Conservation (phyloP, 2,888 invertebrate species). For the Heterodera filipjevi region DNA sequence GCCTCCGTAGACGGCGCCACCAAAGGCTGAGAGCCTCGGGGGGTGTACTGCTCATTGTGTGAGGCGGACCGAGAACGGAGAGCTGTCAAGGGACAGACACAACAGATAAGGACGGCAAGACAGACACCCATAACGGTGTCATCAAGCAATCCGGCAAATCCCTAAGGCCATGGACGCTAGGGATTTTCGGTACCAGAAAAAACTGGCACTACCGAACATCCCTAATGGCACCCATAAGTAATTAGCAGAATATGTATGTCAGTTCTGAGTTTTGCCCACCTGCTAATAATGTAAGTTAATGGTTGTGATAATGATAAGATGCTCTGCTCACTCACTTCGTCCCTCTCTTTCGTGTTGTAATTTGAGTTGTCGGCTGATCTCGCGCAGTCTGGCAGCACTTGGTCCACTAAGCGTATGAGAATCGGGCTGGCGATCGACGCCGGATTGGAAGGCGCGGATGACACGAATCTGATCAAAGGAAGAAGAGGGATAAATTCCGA, state of each 20-base stretch:
- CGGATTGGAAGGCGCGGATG: slow-evolving; percentile 99
- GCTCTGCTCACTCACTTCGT: neutral
- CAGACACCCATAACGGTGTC: too few relatives aligned
- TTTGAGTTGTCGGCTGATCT: slow-evolving; percentile 70
- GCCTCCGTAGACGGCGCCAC: neutral
- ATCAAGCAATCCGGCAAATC: too few relatives aligned
- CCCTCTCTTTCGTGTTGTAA: slow-evolving; percentile 50
- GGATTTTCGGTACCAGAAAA: too few relatives aligned
- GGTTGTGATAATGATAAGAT: too few relatives aligned
- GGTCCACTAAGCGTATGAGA: slow-evolving; percentile 67
- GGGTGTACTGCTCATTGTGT: slow-evolving; percentile 8
- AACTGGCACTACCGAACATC: too few relatives aligned
- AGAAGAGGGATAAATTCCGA: slow-evolving; percentile 9
- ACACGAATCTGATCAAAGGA: slow-evolving; percentile 88
- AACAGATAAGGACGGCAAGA: neutral
- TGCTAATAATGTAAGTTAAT: too few relatives aligned
- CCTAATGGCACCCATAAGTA: too few relatives aligned
- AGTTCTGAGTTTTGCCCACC: too few relatives aligned
- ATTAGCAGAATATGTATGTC: too few relatives aligned
- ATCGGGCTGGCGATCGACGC: slow-evolving; percentile 78
- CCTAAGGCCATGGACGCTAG: too few relatives aligned
- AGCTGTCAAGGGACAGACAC: neutral
- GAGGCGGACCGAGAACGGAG: slow-evolving; percentile 10
- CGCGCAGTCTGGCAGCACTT: slow-evolving; percentile 58
- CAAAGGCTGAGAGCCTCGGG: slow-evolving; percentile 3